phyloP scores from a whole-genome alignment of 2,113 vertebrate genomes.

The Macaca fascicularis region DNA sequence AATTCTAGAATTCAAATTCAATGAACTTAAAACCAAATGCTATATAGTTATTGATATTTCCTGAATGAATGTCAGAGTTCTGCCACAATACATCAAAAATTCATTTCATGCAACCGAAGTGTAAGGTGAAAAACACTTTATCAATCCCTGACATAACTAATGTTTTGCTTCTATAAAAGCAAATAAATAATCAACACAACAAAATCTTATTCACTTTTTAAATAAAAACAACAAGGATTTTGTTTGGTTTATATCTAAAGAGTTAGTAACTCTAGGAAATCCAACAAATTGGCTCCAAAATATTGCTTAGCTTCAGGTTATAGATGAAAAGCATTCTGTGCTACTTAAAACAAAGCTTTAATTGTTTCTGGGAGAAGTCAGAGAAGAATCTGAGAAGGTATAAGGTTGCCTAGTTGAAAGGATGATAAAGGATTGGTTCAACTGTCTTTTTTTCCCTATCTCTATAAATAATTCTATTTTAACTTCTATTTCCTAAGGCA shows the following conservation, averaged over 20 bases:
- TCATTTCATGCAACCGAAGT: constrained; percentile 36
- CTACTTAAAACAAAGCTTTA: neutral
- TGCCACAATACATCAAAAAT: constrained; percentile 21
- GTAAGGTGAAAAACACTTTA: neutral
- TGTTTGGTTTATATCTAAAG: neutral
- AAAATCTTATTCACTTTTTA: neutral
- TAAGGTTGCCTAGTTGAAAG: neutral
- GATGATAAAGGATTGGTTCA: neutral
- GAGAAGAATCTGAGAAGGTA: neutral
- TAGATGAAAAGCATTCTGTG: neutral
- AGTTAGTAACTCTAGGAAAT: neutral
- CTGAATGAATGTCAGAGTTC: constrained; percentile 21
- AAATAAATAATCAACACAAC: neutral
- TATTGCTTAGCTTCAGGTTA: neutral
- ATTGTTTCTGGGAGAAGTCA: neutral
- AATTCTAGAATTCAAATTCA: constrained; percentile 41
- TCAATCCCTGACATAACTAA: neutral
- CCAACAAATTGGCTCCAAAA: neutral
- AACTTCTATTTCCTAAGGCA: constrained; percentile 4
- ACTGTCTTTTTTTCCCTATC: neutral
- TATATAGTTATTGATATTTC: neutral
- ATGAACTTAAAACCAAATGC: constrained; percentile 25
- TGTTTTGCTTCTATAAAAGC: neutral
- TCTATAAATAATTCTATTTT: constrained; percentile 21
- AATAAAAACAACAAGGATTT: neutral